Evolutionary conservation across 2,797 vertebrate species (phyloP), one percentile per base, ranked within the genome.

Genomic region (Brotogeris chrysoptera): DNA sequence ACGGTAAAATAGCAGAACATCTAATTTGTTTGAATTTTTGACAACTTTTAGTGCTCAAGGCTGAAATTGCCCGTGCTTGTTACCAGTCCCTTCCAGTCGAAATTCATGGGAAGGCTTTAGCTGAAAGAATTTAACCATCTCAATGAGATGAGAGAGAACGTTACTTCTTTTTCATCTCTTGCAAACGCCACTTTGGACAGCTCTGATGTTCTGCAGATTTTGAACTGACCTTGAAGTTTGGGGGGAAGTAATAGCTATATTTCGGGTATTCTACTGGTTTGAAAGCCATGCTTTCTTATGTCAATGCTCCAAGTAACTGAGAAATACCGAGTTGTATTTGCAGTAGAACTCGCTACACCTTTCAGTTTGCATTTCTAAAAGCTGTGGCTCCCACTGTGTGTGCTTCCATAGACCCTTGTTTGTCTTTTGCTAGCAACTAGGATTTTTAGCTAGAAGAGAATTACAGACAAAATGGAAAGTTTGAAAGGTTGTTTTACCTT

Each of bases 191-290:
- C 49, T 86, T 86, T 1, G 30, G 69, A 61, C 19, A 49, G 44
- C 16, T 68, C 61, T 88, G 81, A 24, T 69, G 30, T 80, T 86
- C 80, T 82, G 36, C 65, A 59, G 30, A 4, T 90, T 86, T 85
- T 66, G 38, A 78, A 63, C 66, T 83, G 90, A 90, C 90, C 82
- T 93, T 91, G 88, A 91, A 24, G 63, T 88, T 43, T 69, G 46
- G 70, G 80, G 92, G 59, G 70, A 80, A 83, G 49, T 43, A 49
- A 13, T 72, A 6, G 2, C 49, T 72, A 9, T 36, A 7, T 86
- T 92, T 88, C 57, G 77, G 49, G 39, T 49, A 39, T 0, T 85
- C 13, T 64, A 16, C 68, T 76, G 76, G 55, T 81, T 87, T 76
- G 39, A 78, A 90, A 92, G 66, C 77, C 28, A 30, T 34, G 32